phyloP scores from a whole-genome alignment of 1,140 invertebrate species.

The Nautilus pompilius region DNA sequence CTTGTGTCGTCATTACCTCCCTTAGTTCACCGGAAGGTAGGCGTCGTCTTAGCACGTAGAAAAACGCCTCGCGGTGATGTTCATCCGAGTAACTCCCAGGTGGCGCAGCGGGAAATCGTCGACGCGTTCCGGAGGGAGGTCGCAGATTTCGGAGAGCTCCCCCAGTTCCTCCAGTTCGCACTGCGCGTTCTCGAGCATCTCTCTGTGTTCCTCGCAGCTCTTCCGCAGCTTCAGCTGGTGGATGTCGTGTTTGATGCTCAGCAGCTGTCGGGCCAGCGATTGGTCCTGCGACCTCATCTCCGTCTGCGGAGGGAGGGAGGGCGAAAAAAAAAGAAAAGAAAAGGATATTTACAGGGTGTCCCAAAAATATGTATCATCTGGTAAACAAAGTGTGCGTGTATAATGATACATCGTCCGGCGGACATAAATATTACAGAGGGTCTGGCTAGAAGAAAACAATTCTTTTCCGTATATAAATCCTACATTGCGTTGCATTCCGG shows the following conservation, averaged over 20 bases:
- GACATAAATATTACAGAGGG: no score
- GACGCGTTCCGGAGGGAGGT: constrained; percentile 28
- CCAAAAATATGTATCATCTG: no score
- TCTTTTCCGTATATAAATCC: no score
- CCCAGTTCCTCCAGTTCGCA: constrained; percentile 42
- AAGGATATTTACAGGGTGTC: no score
- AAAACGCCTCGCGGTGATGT: constrained; percentile 42
- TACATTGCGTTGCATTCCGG: no score
- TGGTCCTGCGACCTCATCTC: constrained; percentile 46
- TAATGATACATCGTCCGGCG: no score
- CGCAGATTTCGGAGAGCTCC: constrained; percentile 37
- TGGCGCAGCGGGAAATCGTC: constrained; percentile 37
- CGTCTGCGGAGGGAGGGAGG: no score
- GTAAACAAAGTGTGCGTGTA: no score
- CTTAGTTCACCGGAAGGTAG: no score
- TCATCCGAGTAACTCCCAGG: constrained; percentile 43
- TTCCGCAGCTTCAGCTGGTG: constrained; percentile 38
- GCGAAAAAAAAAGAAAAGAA: no score
- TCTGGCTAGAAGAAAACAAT: no score
- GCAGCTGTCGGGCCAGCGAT: constrained; percentile 34
- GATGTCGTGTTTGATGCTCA: constrained; percentile 42
- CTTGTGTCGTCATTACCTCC: no score
- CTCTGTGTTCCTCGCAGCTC: constrained; percentile 40
- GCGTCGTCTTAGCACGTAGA: constrained; percentile 48
- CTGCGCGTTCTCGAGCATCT: constrained; percentile 43